Evolutionary conservation across 2,797 vertebrate genomes (phyloP), one percentile per base, ranked within the genome.

Genomic region (Cyclopterus lumpus): DNA sequence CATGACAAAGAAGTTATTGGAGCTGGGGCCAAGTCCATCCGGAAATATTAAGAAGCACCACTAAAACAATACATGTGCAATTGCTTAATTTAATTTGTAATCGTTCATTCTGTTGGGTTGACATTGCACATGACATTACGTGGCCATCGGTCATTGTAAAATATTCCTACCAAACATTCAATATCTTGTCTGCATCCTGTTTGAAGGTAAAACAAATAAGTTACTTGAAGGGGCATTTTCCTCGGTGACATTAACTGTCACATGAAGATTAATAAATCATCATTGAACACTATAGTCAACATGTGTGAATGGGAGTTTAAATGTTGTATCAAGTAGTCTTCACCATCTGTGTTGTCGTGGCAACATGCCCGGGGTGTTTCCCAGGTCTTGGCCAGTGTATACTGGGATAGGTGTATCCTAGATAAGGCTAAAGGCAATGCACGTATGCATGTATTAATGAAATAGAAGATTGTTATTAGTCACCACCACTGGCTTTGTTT

Each of bases 391-490:
- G 22, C 16, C 34, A 54, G 54, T 51, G 63, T 20, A 14, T 44
- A 14, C n/a, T 64, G 32, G n/a, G 10, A 68, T 16, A 81, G 78
- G 79, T 48, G 71, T 58, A 68, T 42, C 20, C 4, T 6, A 1
- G 48, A 74, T 72, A 84, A 61, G 28, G 44, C 26, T 51, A 28
- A 44, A 57, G 20, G 24, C 34, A 58, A 32, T 49, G n/a, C 24
- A 30, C 3, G 7, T 18, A 24, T 73, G 8, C 64, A 34, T 30
- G 20, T 30, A 40, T 71, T 28, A 48, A 74, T 46, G 20, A 26
- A 49, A 22, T 6, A 49, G 36, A 60, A 40, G 46, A 44, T 32
- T 67, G 15, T 14, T 36, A 48, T 87, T 78, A 82, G 79, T 81
- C 75, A 85, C 44, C 16, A 28, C 40, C 16, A 18, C 30, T 24